phyloP scores from a whole-genome alignment of 2,888 invertebrate species.

The Ceriagrion tenellum region DNA sequence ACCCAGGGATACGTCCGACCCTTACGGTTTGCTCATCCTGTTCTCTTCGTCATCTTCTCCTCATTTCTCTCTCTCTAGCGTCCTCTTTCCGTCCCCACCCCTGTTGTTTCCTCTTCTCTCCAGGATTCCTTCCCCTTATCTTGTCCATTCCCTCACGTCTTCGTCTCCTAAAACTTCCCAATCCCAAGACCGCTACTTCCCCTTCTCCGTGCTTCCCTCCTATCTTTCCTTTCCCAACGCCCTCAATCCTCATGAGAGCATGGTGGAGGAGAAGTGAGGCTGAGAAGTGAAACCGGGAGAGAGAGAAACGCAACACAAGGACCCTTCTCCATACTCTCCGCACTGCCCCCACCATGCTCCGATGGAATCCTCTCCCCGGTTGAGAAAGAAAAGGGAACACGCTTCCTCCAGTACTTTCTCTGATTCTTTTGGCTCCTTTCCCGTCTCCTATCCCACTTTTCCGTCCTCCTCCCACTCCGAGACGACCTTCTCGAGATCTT shows the following conservation, averaged over 20 bases:
- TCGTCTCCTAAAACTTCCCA: background rate
- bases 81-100: too few relatives aligned
- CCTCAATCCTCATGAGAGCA: background rate
- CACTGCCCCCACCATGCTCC: background rate
- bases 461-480: background rate
- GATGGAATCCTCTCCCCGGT: background rate
- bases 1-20: background rate
- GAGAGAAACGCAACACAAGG: background rate
- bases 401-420: background rate
- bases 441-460: too few relatives aligned
- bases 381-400: background rate
- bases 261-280: background rate
- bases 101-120: too few relatives aligned
- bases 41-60: background rate
- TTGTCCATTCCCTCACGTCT: background rate
- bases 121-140: background rate
- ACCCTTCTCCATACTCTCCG: background rate
- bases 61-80: too few relatives aligned
- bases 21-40: background rate
- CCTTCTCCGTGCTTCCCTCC: background rate
- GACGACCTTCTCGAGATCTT: background rate
- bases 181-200: background rate
- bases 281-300: background rate
- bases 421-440: background rate
- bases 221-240: background rate